Evolutionary conservation across 2,888 invertebrate genomes (phyloP), one percentile per base, ranked within the genome.

Genomic region (Amphipoea oculea): DNA sequence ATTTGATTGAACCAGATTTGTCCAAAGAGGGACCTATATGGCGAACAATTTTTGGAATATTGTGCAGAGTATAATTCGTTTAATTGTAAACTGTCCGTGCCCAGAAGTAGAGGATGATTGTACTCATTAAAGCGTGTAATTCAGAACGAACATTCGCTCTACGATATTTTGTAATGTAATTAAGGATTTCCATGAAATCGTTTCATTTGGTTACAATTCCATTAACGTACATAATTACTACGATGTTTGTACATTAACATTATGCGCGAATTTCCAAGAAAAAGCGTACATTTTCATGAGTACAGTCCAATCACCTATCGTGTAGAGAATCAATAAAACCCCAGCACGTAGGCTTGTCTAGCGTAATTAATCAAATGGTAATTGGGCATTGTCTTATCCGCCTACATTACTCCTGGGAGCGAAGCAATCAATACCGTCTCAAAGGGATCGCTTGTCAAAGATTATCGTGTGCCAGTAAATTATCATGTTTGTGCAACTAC

Each of bases 361-460:
- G 78, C 87, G 87, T 87, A 89, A 91, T 91, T 90, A 91, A 90
- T 91, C 87, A 87, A 89, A 89, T 89, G 91, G 86, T 91, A 91
- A 92, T 91, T 91, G 90, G 83, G 86, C 85, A 92, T 90, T 90
- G 91, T 91, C 88, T 90, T 86, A 86, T 86, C 83, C 81, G 86
- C 81, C 85, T 84, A 87, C 86, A 89, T 85, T 81, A 82, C 87
- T 84, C 87, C 86, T 89, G 91, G 91, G 92, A 90, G 90, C 80
- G 86, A 89, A 85, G 91, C 93, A 92, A 93, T 94, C 93, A 90
- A 93, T 94, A 94, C 84, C 78, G 88, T 89, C 92, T 90, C 90
- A 86, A 88, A 92, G 91, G 92, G 92, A 91, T 92, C 88, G 90
- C 90, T 89, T 90, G 94, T 93, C 92, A 92, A 91, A 93, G 92